Evolutionary conservation across 2,797 vertebrate species (phyloP).

Genomic region (Anas capensis): DNA sequence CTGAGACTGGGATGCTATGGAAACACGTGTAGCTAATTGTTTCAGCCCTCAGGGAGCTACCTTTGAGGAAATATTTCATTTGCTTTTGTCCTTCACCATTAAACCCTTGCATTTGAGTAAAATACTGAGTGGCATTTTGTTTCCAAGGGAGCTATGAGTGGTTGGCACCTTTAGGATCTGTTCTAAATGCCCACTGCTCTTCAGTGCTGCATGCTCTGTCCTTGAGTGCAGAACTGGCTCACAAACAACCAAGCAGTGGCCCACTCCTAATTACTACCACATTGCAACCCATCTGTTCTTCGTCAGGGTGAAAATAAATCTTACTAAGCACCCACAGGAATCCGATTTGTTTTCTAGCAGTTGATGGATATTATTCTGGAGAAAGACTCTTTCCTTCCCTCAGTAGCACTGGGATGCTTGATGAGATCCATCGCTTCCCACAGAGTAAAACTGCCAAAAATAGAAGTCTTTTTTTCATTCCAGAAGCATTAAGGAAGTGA

Average conservation of each 20-base stretch:
- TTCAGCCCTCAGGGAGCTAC: neutral
- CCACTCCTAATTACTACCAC: neutral
- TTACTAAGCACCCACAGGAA: neutral
- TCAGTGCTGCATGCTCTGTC: neutral
- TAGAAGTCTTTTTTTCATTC: neutral
- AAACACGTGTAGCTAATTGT: neutral
- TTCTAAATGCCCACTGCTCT: neutral
- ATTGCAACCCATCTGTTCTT: constrained; percentile 6
- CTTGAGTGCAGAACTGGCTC: neutral
- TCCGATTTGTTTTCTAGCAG: neutral
- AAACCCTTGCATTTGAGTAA: neutral
- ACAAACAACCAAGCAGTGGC: neutral
- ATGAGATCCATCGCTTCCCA: neutral
- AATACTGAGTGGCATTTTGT: neutral
- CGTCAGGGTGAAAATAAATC: neutral
- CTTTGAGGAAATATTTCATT: neutral
- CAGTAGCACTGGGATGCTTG: neutral
- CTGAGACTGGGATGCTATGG: neutral
- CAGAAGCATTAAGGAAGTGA: neutral
- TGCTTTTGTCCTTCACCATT: neutral
- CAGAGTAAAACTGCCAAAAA: neutral
- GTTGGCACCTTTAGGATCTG: neutral
- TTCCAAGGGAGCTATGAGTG: neutral
- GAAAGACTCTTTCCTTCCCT: neutral
- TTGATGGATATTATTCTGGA: neutral